These are phyloP conservation scores for Psittacula derbiana DNA, from an alignment of 2,797 vertebrate genomes.

Conservation along the genomic window DNA sequence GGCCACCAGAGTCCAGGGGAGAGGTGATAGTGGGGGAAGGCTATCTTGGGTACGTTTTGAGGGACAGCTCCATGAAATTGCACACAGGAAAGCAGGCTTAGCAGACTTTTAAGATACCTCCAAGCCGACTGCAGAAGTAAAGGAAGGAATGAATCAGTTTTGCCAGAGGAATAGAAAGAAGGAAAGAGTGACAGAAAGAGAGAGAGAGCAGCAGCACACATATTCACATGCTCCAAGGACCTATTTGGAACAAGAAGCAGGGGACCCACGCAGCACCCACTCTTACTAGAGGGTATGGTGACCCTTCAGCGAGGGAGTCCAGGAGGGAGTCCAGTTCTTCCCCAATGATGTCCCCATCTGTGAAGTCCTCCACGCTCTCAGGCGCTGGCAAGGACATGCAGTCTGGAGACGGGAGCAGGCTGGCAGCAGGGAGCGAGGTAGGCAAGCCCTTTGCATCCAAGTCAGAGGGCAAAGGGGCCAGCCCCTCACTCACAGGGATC, in stretches of 20 bases:
- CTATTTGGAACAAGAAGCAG: neutral
- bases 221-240: neutral
- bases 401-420: constrained; percentile 73
- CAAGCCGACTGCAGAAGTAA: neutral
- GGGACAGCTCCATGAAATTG: neutral
- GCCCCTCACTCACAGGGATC: constrained; percentile 81
- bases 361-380: constrained; percentile 78
- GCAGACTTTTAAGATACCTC: neutral
- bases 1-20: neutral
- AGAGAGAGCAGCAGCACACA: neutral
- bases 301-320: constrained; percentile 79
- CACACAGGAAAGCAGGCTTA: neutral
- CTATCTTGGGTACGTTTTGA: neutral
- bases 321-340: constrained; percentile 91
- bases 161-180: neutral
- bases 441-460: constrained; percentile 56
- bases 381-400: constrained; percentile 78
- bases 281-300: constrained; percentile 70
- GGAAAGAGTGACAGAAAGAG: neutral
- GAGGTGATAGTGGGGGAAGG: neutral
- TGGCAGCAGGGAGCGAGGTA: constrained; percentile 76
- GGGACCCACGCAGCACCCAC: neutral
- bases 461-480: constrained; percentile 51
- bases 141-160: neutral
- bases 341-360: constrained; percentile 87